Base-by-base conservation (phyloP, 2,888 invertebrate genomes). In the Linnaemya vulpina region DNA sequence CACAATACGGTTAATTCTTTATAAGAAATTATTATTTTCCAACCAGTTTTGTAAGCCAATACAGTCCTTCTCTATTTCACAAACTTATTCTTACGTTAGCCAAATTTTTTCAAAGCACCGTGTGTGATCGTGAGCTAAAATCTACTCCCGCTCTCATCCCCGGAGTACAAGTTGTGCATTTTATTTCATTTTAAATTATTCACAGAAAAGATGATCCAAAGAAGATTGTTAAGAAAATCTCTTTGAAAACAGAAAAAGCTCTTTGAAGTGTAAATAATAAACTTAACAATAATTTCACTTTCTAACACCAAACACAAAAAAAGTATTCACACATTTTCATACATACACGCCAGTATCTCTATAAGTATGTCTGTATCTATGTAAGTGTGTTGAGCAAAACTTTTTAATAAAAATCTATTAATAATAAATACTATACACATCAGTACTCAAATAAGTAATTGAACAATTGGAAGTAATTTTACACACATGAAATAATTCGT, bases 231-330 rank as follows among this genome's bases (percentile, higher is more conserved):
- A 46, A 53, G 46, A 55, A 76, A 65, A 75, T 75, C 75, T 51
- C 20, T 70, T 62, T 62, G 2, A 51, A 81, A 53, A 51, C 11
- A 11, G 17, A 46, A 76, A 53, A 70, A 49, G 51, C 53, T 84
- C 71, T 75, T 75, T 80, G 51, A 84, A 74, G 84, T 84, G 80
- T 84, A 81, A 81, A 84, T 77, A 76, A 80, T 30, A 40, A 84
- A 68, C 58, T 40, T 30, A 68, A 75, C 65, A 84, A 73, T 63
- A 84, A 81, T 84, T 84, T 84, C 84, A 84, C 84, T 84, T 84
- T 84, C 81, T 80, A 80, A 80, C 62, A 73, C 60, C 30, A 30
- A 30, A 30, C 30, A 30, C 2, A 30, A 30, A 30, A 70, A 35
- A 80, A 22, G 55, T 65, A 15, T 67, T 25, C 35, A 40, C 35